Base-by-base conservation (phyloP, 1,140 invertebrate genomes). In the Telenomus remus region DNA sequence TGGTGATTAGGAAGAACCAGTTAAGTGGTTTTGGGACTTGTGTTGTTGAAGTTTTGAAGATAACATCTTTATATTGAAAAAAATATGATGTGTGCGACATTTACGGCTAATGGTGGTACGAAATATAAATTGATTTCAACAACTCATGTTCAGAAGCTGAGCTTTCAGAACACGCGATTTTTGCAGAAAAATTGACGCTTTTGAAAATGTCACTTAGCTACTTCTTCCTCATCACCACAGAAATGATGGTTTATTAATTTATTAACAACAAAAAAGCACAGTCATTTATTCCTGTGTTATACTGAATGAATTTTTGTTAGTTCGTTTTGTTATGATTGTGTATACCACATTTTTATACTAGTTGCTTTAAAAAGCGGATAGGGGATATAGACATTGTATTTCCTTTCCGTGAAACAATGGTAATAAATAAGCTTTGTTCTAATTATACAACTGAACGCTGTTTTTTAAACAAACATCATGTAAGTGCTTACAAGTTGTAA, bases 401-500 rank as follows among this genome's bases (percentile, higher is more conserved):
- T 65, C 27, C 44, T 49, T 73, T 60, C 60, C 34, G 37, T 63
- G 50, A 59, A 70, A 76, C 65, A 70, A 64, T 56, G 43, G 42
- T 76, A 76, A 70, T 70, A 76, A 76, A 76, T 76, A 76, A 44
- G 44, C 15, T 44, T 56, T 27, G 37, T 34, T 47, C 66, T 65
- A 76, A 76, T 66, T 19, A 66, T 69, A 69, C 39, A 75, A 76
- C 64, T 65, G 16, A 76, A 76, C 60, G 34, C 34, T 60, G 54
- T 65, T 13, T 63, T 69, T 64, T 53, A 69, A 76, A 76, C 64
- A 63, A 75, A 64, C 46, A 70, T 70, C 46, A 42, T 51, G 39
- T 19, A 68, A 68, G 65, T 65, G 54, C 65, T 70, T 60, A 63
- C 48, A 69, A 76, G 60, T 65, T 70, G 53, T 70, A 76, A 76